Evolutionary conservation across 2,888 invertebrate species (phyloP).

Genomic region (Cataglyphis livida): DNA sequence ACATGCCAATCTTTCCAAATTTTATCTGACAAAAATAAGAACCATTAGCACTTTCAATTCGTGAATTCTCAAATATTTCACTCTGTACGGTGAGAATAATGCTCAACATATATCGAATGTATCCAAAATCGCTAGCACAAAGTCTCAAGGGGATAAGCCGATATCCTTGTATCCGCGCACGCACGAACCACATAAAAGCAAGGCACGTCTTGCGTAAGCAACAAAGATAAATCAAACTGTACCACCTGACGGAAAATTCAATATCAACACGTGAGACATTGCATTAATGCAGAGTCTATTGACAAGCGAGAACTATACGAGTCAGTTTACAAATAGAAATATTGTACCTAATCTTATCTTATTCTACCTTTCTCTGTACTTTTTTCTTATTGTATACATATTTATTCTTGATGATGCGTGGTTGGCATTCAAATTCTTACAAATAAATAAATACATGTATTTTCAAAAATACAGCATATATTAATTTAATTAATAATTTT

Average conservation of each 20-base stretch:
- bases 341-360: background rate
- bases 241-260: slow-evolving; percentile 43
- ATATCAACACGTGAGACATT: slow-evolving; percentile 23
- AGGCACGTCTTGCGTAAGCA: slow-evolving; percentile 3
- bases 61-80: slow-evolving; percentile 22
- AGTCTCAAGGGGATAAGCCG: slow-evolving; percentile 25
- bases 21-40: background rate
- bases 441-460: background rate
- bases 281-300: slow-evolving; percentile 16
- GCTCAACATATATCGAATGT: background rate
- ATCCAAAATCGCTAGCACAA: background rate
- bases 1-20: background rate
- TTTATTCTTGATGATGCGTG: background rate
- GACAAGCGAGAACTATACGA: background rate
- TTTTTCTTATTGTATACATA: background rate
- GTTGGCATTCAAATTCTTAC: background rate
- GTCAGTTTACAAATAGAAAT: background rate
- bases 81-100: background rate
- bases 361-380: background rate
- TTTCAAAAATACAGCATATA: background rate
- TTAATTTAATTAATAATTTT: background rate
- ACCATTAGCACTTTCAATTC: background rate
- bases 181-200: background rate
- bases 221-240: slow-evolving; percentile 52
- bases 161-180: slow-evolving; percentile 36